A percentile compares a stretch with the other conserved stretches of the same genome.
phyloP scores from a whole-genome alignment of 2,113 vertebrate genomes.

The Smithornis capensis region DNA sequence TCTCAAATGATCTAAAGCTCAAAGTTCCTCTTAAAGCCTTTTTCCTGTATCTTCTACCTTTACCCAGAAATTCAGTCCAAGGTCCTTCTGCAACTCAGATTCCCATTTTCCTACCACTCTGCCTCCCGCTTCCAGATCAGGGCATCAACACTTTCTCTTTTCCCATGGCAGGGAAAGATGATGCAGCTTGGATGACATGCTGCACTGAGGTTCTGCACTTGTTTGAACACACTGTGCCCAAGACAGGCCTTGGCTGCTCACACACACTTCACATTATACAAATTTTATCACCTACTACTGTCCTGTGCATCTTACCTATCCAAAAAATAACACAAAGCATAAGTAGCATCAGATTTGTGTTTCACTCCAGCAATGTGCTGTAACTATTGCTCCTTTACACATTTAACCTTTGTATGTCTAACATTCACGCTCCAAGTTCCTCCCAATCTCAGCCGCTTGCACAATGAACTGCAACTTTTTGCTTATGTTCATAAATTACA shows the following conservation, averaged over 20 bases:
- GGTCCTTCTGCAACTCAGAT: background rate
- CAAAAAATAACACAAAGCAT: background rate
- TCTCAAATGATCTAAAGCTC: background rate
- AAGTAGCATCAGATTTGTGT: background rate
- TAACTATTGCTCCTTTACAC: rapidly evolving
- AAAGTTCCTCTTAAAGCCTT: background rate
- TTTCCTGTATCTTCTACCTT: background rate
- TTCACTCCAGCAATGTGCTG: background rate
- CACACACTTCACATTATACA: background rate
- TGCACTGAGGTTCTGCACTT: background rate
- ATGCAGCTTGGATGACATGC: background rate
- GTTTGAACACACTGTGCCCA: background rate
- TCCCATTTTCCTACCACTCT: background rate
- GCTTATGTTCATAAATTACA: background rate
- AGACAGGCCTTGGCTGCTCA: background rate
- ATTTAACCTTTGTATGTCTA: background rate
- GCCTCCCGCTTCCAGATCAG: background rate
- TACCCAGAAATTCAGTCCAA: background rate
- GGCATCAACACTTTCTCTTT: background rate
- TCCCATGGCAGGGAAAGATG: background rate
- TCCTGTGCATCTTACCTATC: background rate
- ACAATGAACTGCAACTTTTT: background rate
- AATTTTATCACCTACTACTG: background rate
- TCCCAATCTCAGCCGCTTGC: background rate
- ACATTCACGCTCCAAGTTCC: background rate